Percentiles rank a stretch among this genome's conserved stretches.
These are phyloP conservation scores for Alviniconcha strummeri DNA, from an alignment of 2,888 invertebrate species.

Conservation along the genomic window DNA sequence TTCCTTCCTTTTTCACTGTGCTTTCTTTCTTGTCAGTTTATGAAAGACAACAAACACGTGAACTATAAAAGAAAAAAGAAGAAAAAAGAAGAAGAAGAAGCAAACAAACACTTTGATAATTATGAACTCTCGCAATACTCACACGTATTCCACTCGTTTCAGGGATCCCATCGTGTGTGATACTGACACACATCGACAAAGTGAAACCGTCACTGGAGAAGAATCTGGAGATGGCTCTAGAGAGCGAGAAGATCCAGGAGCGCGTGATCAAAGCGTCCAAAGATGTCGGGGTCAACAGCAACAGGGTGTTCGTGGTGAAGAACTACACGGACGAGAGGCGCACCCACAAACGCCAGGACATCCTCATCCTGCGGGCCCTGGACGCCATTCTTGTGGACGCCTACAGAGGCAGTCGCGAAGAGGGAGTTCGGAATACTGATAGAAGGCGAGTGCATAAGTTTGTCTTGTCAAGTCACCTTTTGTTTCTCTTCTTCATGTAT, in stretches of 20 bases:
- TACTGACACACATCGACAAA: constrained; percentile 27
- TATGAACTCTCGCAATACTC: too few species aligned
- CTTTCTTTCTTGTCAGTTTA: not conserved
- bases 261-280: not conserved
- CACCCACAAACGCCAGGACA: constrained; percentile 16
- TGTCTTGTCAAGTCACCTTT: too few species aligned
- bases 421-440: too few species aligned
- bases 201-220: constrained; percentile 3
- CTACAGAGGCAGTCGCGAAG: not conserved
- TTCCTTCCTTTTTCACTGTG: not conserved
- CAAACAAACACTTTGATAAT: too few species aligned
- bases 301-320: constrained; percentile 29
- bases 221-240: not conserved
- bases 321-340: constrained; percentile 9
- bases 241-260: not conserved
- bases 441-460: too few species aligned
- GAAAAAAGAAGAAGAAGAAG: not conserved
- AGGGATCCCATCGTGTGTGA: not conserved
- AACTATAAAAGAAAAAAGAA: not conserved
- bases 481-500: not conserved
- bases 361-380: constrained; percentile 21
- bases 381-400: constrained; percentile 7
- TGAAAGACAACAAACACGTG: too few species aligned
- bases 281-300: constrained; percentile 2
- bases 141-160: too few species aligned